phyloP scores from a whole-genome alignment of 1,140 invertebrate genomes.

The Zaprionus tsacasi region DNA sequence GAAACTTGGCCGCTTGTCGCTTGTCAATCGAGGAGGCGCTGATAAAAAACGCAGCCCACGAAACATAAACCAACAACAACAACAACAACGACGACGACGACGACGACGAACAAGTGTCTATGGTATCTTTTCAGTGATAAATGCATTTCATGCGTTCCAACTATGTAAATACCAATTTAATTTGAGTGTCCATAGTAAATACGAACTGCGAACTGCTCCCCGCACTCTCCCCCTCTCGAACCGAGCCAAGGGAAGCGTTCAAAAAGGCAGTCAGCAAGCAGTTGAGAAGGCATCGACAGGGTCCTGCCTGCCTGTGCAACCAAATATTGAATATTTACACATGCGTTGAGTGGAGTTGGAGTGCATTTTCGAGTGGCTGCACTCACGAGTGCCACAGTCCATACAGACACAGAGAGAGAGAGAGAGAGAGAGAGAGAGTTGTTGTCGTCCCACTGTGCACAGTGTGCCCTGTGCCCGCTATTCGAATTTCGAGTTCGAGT shows the following conservation, averaged over 20 bases:
- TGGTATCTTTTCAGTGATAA: constrained; percentile 67
- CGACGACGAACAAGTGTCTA: constrained; percentile 53
- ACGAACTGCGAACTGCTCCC: constrained; percentile 46
- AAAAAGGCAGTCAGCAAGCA: constrained; percentile 58
- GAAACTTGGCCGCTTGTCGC: constrained; percentile 63
- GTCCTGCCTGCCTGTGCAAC: constrained; percentile 35
- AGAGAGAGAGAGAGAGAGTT: neutral
- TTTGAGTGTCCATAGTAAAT: constrained; percentile 81
- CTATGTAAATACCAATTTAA: constrained; percentile 83
- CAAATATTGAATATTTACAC: constrained; percentile 83
- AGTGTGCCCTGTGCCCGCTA: neutral
- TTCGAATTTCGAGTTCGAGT: constrained; percentile 11
- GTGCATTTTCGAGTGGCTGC: constrained; percentile 76
- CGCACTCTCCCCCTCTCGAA: neutral
- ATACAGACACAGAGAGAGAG: neutral
- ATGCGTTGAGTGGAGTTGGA: constrained; percentile 65
- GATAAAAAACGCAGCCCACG: constrained; percentile 69
- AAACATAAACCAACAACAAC: constrained; percentile 65
- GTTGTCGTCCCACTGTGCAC: constrained; percentile 32
- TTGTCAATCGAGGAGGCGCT: constrained; percentile 72
- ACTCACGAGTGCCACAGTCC: constrained; percentile 26
- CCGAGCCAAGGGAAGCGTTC: constrained; percentile 32
- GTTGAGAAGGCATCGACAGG: constrained; percentile 10
- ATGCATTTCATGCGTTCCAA: constrained; percentile 82
- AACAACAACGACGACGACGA: constrained; percentile 32